Base-by-base conservation (phyloP, 2,797 vertebrate species). In the Eutrigla gurnardus region DNA sequence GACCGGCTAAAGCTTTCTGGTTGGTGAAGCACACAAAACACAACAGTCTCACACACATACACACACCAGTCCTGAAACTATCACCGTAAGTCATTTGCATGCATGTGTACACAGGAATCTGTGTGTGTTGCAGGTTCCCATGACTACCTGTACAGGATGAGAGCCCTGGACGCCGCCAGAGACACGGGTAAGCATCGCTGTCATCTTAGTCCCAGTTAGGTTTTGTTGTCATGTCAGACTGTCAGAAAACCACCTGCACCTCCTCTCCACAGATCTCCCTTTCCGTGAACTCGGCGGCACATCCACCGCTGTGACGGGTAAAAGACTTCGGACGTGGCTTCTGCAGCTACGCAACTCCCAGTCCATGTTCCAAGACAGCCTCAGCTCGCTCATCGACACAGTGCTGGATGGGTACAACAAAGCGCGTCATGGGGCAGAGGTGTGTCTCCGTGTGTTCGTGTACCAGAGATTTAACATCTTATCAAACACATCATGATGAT, bases 61-160 rank as follows among this genome's bases (percentile, higher is more conserved):
- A 50, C n/a, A 59, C 15, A 60, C 35, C 10, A 65, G 33, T 50
- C 11, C 12, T 59, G 39, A 36, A 70, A 9, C 43, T 37, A n/a
- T 62, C 8, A 7, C 25, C 12, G 49, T 55, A 4, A 58, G 14
- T 25, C 25, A 2, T 45, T 46, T 69, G 15, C 15, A 70, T 63
- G 2, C 7, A 1, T 3, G 36, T 57, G 55, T 17, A 11, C 5
- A 15, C 55, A 33, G 59, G 1, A 59, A 47, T 77, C 3, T 77
- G 40, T 77, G 25, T 83, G 33, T 83, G 35, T 85, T 82, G 54
- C 91, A 99, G 97, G 91, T 79, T 95, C 93, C 86, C 96, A 91
- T 86, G 96, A 97, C 86, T 97, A 96, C 88, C 77, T 98, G 57
- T 98, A 97, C 92, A 95, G 98, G 81, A 98, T 99, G 98, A 98